Base-by-base conservation (phyloP, 2,797 vertebrate species). In the Enteromius paludinosus region DNA sequence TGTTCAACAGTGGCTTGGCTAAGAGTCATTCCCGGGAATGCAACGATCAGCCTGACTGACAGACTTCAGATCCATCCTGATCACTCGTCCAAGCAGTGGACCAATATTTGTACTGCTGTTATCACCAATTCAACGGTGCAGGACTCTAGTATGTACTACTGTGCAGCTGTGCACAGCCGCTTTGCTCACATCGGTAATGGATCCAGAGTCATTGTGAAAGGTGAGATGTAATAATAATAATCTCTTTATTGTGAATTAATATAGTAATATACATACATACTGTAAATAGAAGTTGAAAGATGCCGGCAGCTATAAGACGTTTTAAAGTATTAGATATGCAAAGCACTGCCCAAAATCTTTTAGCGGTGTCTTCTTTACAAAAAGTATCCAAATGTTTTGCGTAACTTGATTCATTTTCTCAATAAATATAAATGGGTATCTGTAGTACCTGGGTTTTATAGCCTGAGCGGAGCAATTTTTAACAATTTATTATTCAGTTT, bases 131-230 rank as follows among this genome's bases (percentile, higher is more conserved):
- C 64, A 69, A 71, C 72, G 0, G 30, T 85, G 23, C 45, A 72
- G 8, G 83, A 85, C 49, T 75, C 85, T 18, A 78, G 85, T 61
- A 28, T 78, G 30, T 86, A 86, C 61, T 86, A 83, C 78, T 83
- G 85, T 28, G 72, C 41, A 20, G 56, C 78, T 43, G 72, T 76
- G 59, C 71, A 77, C 0, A 73, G 81, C 43, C 64, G 72, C 23
- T 86, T 86, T 45, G 77, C 81, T 56, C 81, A 86, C 12, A 76
- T 86, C 43, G 85, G 85, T 8, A 86, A 86, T 43, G 85, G 85
- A 14, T 80, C 85, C 73, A 69, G 78, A n/a, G 54, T 85, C 45
- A 70, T 64, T 41, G 83, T 85, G 8, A 85, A 75, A 81, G 83
- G 83, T 85, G 18, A 33, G 78, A 47, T 69, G 5, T 20, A 18